Conservation (phyloP, 2,888 invertebrate genomes). For the Mesorhabditis sp. region DNA sequence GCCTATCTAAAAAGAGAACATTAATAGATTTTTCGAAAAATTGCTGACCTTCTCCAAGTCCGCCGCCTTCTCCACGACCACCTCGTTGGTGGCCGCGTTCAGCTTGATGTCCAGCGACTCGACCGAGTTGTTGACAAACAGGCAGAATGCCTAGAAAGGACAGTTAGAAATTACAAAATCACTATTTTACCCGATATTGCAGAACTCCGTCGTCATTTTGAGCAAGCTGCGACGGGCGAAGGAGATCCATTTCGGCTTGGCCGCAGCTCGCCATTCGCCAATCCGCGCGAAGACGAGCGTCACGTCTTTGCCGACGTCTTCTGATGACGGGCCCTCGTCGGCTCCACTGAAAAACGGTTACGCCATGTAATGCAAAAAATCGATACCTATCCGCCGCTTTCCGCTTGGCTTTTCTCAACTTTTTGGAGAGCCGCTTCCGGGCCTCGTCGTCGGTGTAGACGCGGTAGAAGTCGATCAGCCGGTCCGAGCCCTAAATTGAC, state of each 20-base stretch:
- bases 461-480: constrained; percentile 76
- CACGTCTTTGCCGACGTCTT: constrained; percentile 45
- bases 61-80: constrained; percentile 21
- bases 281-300: constrained; percentile 62
- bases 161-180: constrained; percentile 12
- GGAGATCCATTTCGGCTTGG: constrained; percentile 53
- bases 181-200: constrained; percentile 20
- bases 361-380: too few species aligned
- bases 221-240: constrained; percentile 25
- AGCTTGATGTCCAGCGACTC: constrained; percentile 36
- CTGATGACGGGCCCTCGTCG: too few species aligned
- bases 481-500: constrained; percentile 70
- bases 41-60: constrained; percentile 9
- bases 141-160: constrained; percentile 27
- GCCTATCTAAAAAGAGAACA: constrained; percentile 64
- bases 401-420: constrained; percentile 63
- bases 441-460: constrained; percentile 76
- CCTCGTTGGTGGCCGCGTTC: constrained; percentile 27
- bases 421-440: constrained; percentile 75
- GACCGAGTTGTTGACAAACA: constrained; percentile 44
- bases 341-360: too few species aligned
- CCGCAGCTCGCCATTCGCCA: constrained; percentile 61
- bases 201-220: constrained; percentile 17
- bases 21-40: background rate
- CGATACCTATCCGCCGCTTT: too few species aligned